These are phyloP conservation scores for Ptychobarbus kaznakovi DNA, from an alignment of 2,797 vertebrate species.

Conservation along the genomic window DNA sequence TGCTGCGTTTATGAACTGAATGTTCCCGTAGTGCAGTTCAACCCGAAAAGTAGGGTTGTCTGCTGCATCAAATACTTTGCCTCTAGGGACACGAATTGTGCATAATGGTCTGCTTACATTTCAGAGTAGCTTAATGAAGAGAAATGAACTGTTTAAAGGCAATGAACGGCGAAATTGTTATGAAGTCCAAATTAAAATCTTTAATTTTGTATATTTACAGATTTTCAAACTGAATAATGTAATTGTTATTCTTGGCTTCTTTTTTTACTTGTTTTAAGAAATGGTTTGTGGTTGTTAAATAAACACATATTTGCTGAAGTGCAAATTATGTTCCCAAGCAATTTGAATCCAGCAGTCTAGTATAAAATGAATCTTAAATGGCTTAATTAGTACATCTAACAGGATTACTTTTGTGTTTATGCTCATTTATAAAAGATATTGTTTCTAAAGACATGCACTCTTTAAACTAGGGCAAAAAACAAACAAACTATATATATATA, in stretches of 20 bases:
- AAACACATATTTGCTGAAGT: slow-evolving; percentile 4
- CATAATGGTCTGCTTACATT: slow-evolving; percentile 64
- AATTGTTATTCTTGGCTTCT: slow-evolving; percentile 17
- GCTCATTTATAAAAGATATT: background rate
- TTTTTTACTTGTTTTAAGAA: background rate
- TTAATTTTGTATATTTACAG: slow-evolving; percentile 7
- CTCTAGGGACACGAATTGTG: slow-evolving; percentile 54
- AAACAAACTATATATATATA: background rate
- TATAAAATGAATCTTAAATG: slow-evolving; percentile 53
- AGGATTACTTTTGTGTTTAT: slow-evolving; percentile 47
- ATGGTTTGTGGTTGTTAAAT: slow-evolving; percentile 8
- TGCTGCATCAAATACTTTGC: slow-evolving; percentile 37
- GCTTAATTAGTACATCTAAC: slow-evolving; percentile 53
- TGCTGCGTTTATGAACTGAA: slow-evolving; percentile 40
- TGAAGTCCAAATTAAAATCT: slow-evolving; percentile 9
- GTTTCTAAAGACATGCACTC: slow-evolving; percentile 7
- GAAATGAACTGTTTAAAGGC: slow-evolving; percentile 57
- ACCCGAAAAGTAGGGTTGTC: slow-evolving; percentile 48
- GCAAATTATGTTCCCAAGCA: slow-evolving; percentile 35
- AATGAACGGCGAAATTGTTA: slow-evolving; percentile 45
- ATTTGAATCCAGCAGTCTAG: slow-evolving; percentile 54
- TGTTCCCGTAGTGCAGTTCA: slow-evolving; percentile 53
- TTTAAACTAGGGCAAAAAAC: slow-evolving; percentile 23
- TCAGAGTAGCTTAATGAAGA: slow-evolving; percentile 56
- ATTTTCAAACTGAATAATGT: slow-evolving; percentile 7